Conservation (phyloP, 2,888 invertebrate species). For the Drosophila borborema region DNA sequence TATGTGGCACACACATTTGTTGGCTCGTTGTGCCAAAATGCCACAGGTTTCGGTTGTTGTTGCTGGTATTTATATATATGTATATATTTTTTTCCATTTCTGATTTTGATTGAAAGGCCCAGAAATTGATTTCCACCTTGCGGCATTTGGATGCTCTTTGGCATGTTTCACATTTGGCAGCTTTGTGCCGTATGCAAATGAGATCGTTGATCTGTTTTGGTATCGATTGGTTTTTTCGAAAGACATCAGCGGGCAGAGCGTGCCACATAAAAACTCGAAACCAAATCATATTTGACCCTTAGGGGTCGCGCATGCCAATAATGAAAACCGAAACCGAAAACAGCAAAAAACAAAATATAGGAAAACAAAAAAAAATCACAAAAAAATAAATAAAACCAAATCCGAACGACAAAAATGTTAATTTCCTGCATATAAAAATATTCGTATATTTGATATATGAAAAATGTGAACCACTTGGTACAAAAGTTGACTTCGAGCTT, state of each 20-base stretch:
- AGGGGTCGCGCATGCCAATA: conserved; percentile 75
- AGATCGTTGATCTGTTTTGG: conserved; percentile 81
- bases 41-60: conserved; percentile 28
- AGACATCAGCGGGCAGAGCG: conserved; percentile 50
- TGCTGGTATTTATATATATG: conserved; percentile 2
- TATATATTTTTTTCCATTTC: conserved; percentile 40
- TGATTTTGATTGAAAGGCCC: conserved; percentile 78
- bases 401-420: conserved; percentile 60
- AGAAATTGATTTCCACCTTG: conserved; percentile 80
- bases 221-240: conserved; percentile 74
- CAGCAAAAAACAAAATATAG: conserved; percentile 31
- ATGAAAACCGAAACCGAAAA: conserved; percentile 45
- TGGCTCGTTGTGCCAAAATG: conserved; percentile 52
- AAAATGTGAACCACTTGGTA: conserved; percentile 50
- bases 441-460: conserved; percentile 30
- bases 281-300: conserved; percentile 78
- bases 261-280: conserved; percentile 64
- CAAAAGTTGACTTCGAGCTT: conserved; percentile 14
- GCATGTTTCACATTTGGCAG: conserved; percentile 78
- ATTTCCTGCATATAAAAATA: conserved; percentile 47
- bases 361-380: background rate
- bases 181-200: conserved; percentile 76
- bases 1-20: background rate
- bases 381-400: background rate
- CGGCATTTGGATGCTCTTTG: conserved; percentile 71